A percentile compares a stretch with the other conserved stretches of the same genome.
phyloP scores from a whole-genome alignment of 2,888 invertebrate species.

The Selenia dentaria region DNA sequence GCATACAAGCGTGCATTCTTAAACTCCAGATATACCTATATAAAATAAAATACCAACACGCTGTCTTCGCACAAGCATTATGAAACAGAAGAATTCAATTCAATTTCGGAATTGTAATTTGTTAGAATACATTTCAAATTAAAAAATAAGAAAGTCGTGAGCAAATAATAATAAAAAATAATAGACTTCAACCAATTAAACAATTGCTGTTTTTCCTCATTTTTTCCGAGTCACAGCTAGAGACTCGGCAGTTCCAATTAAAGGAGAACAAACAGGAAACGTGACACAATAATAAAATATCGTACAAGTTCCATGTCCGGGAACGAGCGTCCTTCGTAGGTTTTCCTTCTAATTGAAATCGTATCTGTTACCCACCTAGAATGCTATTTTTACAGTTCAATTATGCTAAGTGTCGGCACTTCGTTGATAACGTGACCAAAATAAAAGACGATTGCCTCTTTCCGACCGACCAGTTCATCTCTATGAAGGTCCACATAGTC shows the following conservation, averaged over 20 bases:
- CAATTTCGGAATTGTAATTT: no score
- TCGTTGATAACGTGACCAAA: no score
- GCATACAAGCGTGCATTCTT: neutral
- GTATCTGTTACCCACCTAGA: slow-evolving; percentile 41
- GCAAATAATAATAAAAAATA: slow-evolving; percentile 16
- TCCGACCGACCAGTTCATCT: no score
- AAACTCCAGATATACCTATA: no score
- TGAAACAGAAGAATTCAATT: no score
- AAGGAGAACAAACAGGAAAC: slow-evolving; percentile 53
- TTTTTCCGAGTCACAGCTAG: neutral
- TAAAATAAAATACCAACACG: no score
- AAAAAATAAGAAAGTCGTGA: neutral
- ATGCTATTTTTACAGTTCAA: slow-evolving; percentile 44
- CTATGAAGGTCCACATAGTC: no score
- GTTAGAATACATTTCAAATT: no score
- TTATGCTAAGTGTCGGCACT: slow-evolving; percentile 52
- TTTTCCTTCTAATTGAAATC: slow-evolving; percentile 45
- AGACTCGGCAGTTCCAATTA: slow-evolving; percentile 34
- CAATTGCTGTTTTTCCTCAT: slow-evolving; percentile 5
- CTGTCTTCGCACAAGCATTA: no score
- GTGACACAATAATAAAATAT: slow-evolving; percentile 39
- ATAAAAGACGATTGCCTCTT: neutral
- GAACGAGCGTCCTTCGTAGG: slow-evolving; percentile 43
- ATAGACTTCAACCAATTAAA: slow-evolving; percentile 5
- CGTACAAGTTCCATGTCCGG: slow-evolving; percentile 51